Evolutionary conservation across 1,140 invertebrate species (phyloP), one percentile per base, ranked within the genome.

Genomic region (Drosophila busckii): DNA sequence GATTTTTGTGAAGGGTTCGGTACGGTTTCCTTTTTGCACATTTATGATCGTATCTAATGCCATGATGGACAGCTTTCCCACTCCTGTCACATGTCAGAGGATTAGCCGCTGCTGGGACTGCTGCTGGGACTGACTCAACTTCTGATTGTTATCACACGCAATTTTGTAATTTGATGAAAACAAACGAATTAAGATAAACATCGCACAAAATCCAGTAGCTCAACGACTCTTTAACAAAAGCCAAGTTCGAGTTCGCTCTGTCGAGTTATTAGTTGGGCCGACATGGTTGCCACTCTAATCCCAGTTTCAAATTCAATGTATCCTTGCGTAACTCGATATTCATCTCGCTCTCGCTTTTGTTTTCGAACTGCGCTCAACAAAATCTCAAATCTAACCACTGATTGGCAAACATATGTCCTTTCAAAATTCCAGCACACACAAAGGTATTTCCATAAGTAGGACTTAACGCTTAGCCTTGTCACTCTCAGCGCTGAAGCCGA

Each of bases 101-200:
- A 78, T 80, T 82, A 78, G 69, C 40, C 26, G 22, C 17, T n/a
- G n/a, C n/a, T n/a, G n/a, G n/a, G n/a, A n/a, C n/a, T n/a, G n/a
- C n/a, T n/a, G n/a, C n/a, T 54, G 32, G 34, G 22, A 53, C 34
- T 46, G 50, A 45, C 55, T 45, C 69, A 53, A 50, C 49, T 29
- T 41, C 20, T 44, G 78, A 84, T 84, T 84, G 71, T 84, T 84
- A 84, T 84, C 78, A 61, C 78, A 78, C 71, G 78, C 70, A 84
- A 84, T 84, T 83, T 83, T 84, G 78, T 84, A 84, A 84, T 84
- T 80, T 84, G 78, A 84, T 84, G 78, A 84, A 84, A 78, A 84
- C 78, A 84, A 84, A 84, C 71, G 78, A 84, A 78, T 84, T 84
- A 84, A 78, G 71, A 83, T 83, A 83, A 64, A 59, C 62, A 83